Percentiles rank a stretch among this genome's conserved stretches.
Conservation (phyloP, 2,797 vertebrate species). For the Pelobates cultripes region DNA sequence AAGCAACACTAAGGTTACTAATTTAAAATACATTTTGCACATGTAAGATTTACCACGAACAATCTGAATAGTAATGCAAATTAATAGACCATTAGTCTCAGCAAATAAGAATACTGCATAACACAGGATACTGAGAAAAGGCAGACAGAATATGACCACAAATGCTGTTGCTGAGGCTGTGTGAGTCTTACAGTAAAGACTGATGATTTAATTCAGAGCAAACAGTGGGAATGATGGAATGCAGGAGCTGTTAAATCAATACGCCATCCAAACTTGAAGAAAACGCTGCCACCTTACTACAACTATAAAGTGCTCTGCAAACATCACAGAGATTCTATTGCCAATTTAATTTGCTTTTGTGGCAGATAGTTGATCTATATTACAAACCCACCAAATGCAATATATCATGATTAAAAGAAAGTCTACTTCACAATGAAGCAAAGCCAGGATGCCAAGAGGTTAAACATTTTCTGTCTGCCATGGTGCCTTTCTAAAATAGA, state of each 20-base stretch:
- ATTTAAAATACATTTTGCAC: too few relatives aligned
- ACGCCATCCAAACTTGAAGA: conserved; percentile 20
- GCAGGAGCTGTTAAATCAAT: conserved; percentile 36
- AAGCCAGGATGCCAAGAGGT: neutral
- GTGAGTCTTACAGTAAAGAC: neutral
- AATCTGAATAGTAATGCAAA: too few relatives aligned
- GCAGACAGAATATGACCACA: neutral
- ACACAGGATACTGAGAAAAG: too few relatives aligned
- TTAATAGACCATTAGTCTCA: too few relatives aligned
- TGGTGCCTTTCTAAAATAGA: too few relatives aligned
- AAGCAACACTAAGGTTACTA: too few relatives aligned
- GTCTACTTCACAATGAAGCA: neutral
- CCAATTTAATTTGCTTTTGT: conserved; percentile 34
- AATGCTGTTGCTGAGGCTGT: neutral
- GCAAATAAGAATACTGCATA: too few relatives aligned
- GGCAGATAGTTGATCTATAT: conserved; percentile 54
- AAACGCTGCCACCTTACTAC: conserved; percentile 15
- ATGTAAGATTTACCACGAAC: too few relatives aligned
- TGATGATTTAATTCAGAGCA: conserved; percentile 36
- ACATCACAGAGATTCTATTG: conserved; percentile 38
- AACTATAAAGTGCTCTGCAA: conserved; percentile 15
- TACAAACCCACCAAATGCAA: conserved; percentile 41
- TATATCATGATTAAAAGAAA: conserved; percentile 50
- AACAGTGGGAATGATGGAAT: conserved; percentile 32
- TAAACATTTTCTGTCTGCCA: neutral